Evolutionary conservation across 2,888 invertebrate species (phyloP), one percentile per base, ranked within the genome.

Genomic region (Sinohyriopsis cumingii): DNA sequence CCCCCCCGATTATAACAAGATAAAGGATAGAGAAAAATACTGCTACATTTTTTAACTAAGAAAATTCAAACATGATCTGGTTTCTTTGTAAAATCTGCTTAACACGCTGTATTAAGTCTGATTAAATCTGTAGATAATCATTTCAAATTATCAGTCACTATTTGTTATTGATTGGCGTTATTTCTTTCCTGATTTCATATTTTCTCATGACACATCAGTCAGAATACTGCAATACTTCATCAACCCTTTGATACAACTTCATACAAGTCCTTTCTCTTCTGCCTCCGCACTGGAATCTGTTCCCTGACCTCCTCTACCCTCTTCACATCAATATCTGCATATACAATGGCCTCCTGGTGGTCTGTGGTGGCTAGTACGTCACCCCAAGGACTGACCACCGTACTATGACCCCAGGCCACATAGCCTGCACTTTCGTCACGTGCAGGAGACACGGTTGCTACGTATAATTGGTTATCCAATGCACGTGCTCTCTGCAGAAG

Each of bases 371-470:
- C 92, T 5, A 94, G 89, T 0, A 97, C 93, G 71, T 93, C 92
- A 0, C 94, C 94, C 91, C 96, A 96, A 0, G 98, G 98, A 91
- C 94, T 93, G 18, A 95, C 93, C 18, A 96, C 91, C 87, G 94
- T 93, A 19, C 95, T 94, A 90, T 98, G 96, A 0, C 97, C 98
- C 93, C 95, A 98, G 19, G 96, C 95, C 59, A 95, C 93, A 89
- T 97, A 98, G 0, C 92, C 92, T 3, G 95, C 93, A 9, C 89
- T 90, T 61, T 86, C 86, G 87, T 94, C 94, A 75, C 96, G 91
- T 1, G 98, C 96, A 0, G 96, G 96, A 63, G 96, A 95, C 65
- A 95, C 93, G 2, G 94, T 93, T 28, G 94, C 95, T 57, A 97
- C 95, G 91, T 93, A 99, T 62, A 96, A 72, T 91, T 98, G 97